A percentile compares a stretch with the other conserved stretches of the same genome.
Evolutionary conservation across 2,797 vertebrate species (phyloP).

Genomic region (Crypturellus tataupa): DNA sequence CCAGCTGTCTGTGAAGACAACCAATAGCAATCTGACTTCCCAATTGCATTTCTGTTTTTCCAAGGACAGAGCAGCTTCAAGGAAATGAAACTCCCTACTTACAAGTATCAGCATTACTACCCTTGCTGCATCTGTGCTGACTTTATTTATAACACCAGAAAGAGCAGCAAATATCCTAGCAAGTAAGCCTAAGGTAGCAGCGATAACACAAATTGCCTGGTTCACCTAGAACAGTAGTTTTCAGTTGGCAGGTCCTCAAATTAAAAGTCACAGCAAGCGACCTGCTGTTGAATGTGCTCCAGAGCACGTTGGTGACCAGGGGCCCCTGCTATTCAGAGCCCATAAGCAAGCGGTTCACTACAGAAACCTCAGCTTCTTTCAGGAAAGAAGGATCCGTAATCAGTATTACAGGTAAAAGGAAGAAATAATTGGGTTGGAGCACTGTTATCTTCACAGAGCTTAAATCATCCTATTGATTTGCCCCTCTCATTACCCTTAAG

Average conservation of each 20-base stretch:
- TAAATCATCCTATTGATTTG: not conserved
- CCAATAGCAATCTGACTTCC: slow-evolving; percentile 28
- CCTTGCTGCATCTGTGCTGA: not conserved
- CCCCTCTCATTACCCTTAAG: not conserved
- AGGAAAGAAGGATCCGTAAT: not conserved
- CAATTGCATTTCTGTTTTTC: slow-evolving; percentile 62
- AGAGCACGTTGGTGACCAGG: not conserved
- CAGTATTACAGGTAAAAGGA: not conserved
- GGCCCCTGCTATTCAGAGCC: not conserved
- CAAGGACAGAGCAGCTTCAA: slow-evolving; percentile 27
- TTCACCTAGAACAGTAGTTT: not conserved
- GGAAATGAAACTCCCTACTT: slow-evolving; percentile 63
- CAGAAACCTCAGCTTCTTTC: not conserved
- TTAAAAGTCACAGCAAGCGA: not conserved
- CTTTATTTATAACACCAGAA: not conserved
- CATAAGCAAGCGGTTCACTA: not conserved
- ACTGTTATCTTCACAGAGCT: not conserved
- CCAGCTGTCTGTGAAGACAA: slow-evolving; percentile 38
- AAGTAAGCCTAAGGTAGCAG: not conserved
- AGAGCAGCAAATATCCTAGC: not conserved
- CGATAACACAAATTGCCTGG: not conserved
- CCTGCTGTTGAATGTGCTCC: not conserved
- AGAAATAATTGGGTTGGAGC: not conserved
- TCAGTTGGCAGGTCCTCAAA: not conserved
- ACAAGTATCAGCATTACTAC: slow-evolving; percentile 40